These are phyloP conservation scores for Cheilosia soror DNA, from an alignment of 2,888 invertebrate species.

Conservation along the genomic window DNA sequence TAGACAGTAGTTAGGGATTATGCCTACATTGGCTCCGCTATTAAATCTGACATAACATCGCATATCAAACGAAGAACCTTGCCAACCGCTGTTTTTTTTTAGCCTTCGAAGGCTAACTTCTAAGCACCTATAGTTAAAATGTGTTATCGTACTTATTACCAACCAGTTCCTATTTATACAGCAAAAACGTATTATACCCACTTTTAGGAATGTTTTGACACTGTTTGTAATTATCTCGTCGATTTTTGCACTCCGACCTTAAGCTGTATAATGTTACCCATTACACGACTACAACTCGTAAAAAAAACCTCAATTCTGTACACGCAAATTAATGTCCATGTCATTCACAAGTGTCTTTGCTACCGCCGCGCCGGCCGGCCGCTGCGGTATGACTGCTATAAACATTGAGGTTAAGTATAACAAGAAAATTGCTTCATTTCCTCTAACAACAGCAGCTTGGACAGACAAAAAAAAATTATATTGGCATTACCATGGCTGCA, in stretches of 20 bases:
- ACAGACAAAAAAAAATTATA: conserved; percentile 1
- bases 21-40: too few relatives aligned
- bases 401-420: conserved; percentile 56
- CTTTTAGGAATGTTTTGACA: background rate
- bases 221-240: conserved; percentile 17
- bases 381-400: background rate
- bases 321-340: conserved; percentile 59
- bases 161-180: background rate
- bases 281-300: background rate
- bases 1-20: too few relatives aligned
- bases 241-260: conserved; percentile 42
- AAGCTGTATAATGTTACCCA: conserved; percentile 29
- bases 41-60: too few relatives aligned
- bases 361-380: conserved; percentile 11
- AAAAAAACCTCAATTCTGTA: conserved; percentile 17
- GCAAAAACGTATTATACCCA: background rate
- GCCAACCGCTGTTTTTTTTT: too few relatives aligned
- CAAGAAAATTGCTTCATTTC: conserved; percentile 40
- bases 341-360: conserved; percentile 44
- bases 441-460: background rate
- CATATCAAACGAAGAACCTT: too few relatives aligned
- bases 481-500: conserved; percentile 25
- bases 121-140: too few relatives aligned
- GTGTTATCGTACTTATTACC: too few relatives aligned
- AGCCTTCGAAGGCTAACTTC: too few relatives aligned